Conservation (phyloP, 2,797 vertebrate species). For the Oophaga sylvatica region DNA sequence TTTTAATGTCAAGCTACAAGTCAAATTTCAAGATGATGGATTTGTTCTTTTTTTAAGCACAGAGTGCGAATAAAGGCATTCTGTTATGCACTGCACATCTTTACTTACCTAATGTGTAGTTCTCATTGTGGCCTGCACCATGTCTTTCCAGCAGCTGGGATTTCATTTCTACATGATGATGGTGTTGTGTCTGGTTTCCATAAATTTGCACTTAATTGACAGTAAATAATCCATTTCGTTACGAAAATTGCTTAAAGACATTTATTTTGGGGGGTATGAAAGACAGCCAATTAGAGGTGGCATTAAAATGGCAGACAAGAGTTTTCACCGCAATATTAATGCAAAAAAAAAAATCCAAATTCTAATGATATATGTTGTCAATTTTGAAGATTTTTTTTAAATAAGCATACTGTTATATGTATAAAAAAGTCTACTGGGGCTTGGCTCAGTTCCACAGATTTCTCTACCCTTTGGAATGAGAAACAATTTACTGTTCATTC, state of each 20-base stretch:
- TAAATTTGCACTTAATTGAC: constrained; percentile 79
- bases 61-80: constrained; percentile 80
- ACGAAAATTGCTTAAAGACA: constrained; percentile 56
- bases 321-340: constrained; percentile 10
- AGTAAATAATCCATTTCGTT: constrained; percentile 49
- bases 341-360: constrained; percentile 9
- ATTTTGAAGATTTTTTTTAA: background rate
- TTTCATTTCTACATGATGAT: constrained; percentile 71
- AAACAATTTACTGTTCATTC: background rate
- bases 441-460: background rate
- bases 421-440: background rate
- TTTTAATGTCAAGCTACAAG: constrained; percentile 89
- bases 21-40: constrained; percentile 88
- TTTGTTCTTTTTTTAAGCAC: constrained; percentile 87
- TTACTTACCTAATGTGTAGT: constrained; percentile 75
- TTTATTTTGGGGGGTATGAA: constrained; percentile 45
- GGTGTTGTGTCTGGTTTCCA: constrained; percentile 66
- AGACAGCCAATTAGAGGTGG: constrained; percentile 38
- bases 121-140: constrained; percentile 74
- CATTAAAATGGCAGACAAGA: constrained; percentile 30
- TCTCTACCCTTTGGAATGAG: background rate
- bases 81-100: constrained; percentile 76
- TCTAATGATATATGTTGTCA: background rate
- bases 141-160: constrained; percentile 76
- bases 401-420: background rate